Conservation (phyloP, 2,888 invertebrate genomes). For the Drosophila fulvimacula region DNA sequence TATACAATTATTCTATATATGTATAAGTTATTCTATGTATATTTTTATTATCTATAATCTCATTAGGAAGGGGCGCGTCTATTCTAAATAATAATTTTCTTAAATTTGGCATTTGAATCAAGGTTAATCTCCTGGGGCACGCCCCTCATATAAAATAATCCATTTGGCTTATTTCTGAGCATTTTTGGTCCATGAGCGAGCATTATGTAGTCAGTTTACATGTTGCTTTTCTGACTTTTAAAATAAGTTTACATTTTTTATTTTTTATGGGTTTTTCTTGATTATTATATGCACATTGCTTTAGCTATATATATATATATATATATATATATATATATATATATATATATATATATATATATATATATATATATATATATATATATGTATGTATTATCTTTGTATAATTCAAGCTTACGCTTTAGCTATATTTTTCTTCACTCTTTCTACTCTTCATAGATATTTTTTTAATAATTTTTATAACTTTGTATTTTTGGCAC, state of each 20-base stretch:
- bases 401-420: constrained; percentile 5
- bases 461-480: not conserved
- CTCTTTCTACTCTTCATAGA: not conserved
- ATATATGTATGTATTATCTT: not conserved
- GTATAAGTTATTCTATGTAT: too few species aligned
- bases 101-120: too few species aligned
- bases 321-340: not conserved
- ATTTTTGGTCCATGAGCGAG: not conserved
- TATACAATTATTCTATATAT: too few species aligned
- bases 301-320: not conserved
- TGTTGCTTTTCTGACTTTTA: not conserved
- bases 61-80: too few species aligned
- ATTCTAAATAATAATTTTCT: too few species aligned
- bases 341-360: not conserved
- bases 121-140: too few species aligned
- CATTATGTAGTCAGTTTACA: not conserved
- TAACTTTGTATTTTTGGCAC: not conserved
- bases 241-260: not conserved
- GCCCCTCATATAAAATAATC: too few species aligned
- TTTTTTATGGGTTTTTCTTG: constrained; percentile 8
- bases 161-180: too few species aligned
- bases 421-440: not conserved
- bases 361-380: not conserved
- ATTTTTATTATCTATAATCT: too few species aligned
- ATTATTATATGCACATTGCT: constrained; percentile 6